Evolutionary conservation across 2,113 vertebrate species (phyloP).

Genomic region (Actinemys pallida): DNA sequence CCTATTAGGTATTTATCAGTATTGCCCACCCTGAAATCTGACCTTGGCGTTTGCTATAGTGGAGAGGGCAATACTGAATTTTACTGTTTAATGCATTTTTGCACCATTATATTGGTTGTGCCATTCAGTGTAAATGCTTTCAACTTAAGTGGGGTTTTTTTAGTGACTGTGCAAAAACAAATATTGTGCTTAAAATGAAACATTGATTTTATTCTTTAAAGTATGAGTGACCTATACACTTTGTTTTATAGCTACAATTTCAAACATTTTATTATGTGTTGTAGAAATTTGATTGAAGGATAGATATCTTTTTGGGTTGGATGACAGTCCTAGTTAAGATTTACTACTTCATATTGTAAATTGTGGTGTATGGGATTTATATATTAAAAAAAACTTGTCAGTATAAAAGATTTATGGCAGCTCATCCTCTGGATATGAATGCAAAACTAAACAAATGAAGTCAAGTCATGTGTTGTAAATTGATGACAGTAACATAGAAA

Average conservation of each 20-base stretch:
- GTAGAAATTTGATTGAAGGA: neutral
- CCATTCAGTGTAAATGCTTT: neutral
- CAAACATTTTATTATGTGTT: neutral
- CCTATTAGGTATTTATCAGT: accelerated
- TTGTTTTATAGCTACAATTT: neutral
- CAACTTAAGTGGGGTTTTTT: neutral
- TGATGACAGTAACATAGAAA: neutral
- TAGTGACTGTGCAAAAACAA: neutral
- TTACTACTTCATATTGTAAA: neutral
- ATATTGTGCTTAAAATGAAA: neutral
- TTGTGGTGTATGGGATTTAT: neutral
- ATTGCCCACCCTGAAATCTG: neutral
- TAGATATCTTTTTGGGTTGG: neutral
- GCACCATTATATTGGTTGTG: neutral
- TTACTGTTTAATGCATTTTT: neutral
- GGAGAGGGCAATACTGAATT: neutral
- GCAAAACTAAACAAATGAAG: neutral
- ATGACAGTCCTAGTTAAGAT: neutral
- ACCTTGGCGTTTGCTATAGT: neutral
- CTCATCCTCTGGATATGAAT: neutral
- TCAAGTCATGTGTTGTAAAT: neutral
- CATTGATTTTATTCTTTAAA: neutral
- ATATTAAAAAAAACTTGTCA: neutral
- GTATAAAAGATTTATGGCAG: neutral
- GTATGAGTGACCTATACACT: neutral